A percentile compares a stretch with the other conserved stretches of the same genome.
These are phyloP conservation scores for Pocillopora damicornis DNA, from an alignment of 64 coral and sea anemone species.

Conservation along the genomic window DNA sequence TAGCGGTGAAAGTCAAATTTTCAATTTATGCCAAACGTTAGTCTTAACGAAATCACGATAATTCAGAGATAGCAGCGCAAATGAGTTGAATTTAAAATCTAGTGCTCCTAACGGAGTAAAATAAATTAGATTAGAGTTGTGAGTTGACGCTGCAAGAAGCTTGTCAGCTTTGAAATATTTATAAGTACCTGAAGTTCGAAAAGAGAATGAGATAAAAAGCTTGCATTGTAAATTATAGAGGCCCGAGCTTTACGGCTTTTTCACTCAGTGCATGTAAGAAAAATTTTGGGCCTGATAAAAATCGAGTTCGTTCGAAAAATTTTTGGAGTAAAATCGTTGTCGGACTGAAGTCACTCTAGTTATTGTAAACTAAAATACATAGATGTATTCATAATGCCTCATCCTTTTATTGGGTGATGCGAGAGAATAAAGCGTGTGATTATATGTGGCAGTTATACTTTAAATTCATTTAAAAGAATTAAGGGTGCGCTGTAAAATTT, in stretches of 20 bases:
- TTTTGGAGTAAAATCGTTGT: neutral
- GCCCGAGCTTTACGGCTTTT: neutral
- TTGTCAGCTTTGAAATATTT: conserved; percentile 39
- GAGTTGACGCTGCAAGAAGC: neutral
- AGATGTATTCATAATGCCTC: neutral
- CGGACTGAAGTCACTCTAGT: neutral
- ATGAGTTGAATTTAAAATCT: neutral
- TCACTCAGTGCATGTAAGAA: neutral
- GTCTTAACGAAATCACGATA: neutral
- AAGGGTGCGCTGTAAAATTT: neutral
- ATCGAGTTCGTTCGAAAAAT: neutral
- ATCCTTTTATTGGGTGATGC: neutral
- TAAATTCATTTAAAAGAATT: neutral
- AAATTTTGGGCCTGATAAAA: neutral
- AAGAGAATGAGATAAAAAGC: neutral
- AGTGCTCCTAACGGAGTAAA: neutral
- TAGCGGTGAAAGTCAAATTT: neutral
- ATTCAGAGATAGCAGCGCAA: neutral
- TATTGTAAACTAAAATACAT: neutral
- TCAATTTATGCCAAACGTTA: neutral
- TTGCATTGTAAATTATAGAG: neutral
- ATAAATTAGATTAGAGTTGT: conserved; percentile 33
- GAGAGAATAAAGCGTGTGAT: neutral
- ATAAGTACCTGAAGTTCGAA: conserved; percentile 16
- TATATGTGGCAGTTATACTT: neutral